Evolutionary conservation across 2,113 vertebrate species (phyloP).

Genomic region (Coreoperca whiteheadi): DNA sequence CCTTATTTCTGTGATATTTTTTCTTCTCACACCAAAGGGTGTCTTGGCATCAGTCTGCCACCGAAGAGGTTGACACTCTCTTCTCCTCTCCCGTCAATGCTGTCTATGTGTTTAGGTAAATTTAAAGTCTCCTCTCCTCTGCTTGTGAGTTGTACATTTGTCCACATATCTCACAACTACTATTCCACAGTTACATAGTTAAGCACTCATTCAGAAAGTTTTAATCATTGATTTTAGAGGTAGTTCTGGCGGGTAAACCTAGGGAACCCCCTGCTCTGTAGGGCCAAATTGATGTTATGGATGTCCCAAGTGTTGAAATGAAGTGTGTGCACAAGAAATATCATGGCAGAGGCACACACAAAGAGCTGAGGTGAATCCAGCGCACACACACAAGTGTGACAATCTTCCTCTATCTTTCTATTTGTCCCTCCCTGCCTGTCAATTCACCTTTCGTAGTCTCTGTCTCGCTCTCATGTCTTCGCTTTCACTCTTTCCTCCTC

Average conservation of each 20-base stretch:
- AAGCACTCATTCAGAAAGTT: neutral
- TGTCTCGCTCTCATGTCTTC: constrained; percentile 8
- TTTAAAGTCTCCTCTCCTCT: neutral
- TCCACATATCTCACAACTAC: neutral
- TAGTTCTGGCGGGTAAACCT: neutral
- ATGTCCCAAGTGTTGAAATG: constrained; percentile 28
- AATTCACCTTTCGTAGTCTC: neutral
- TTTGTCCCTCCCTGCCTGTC: neutral
- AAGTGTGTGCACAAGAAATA: constrained; percentile 16
- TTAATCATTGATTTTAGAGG: constrained; percentile 1
- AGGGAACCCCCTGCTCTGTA: constrained; percentile 9
- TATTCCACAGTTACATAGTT: neutral
- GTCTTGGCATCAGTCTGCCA: constrained; percentile 68
- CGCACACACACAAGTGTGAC: neutral
- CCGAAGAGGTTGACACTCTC: constrained; percentile 51
- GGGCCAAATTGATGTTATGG: constrained; percentile 22
- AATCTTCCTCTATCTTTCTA: neutral
- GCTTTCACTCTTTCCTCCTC: constrained; percentile 20
- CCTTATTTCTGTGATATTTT: constrained; percentile 11
- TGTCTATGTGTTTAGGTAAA: constrained; percentile 72
- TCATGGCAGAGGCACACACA: neutral
- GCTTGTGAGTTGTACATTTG: neutral
- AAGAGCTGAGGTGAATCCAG: neutral
- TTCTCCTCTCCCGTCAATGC: constrained; percentile 63
- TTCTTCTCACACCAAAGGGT: constrained; percentile 44